Base-by-base conservation (phyloP, 1,140 invertebrate species). In the Zaprionus kolodkinae region DNA sequence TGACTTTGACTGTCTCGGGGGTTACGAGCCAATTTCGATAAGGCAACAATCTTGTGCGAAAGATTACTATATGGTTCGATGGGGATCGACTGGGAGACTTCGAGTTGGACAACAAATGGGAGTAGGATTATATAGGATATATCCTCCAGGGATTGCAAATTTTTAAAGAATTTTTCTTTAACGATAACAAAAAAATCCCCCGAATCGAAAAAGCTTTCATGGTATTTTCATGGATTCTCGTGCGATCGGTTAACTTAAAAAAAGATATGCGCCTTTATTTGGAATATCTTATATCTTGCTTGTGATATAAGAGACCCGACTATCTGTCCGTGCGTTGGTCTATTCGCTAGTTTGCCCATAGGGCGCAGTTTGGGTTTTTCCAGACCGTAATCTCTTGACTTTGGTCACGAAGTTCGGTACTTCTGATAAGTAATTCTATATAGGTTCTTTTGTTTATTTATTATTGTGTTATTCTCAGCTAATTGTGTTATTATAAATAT, bases 401-500 rank as follows among this genome's bases (percentile, higher is more conserved):
- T 50, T 66, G 74, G 38, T 78, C 62, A 55, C 78, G 52, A 82
- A 82, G 82, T 76, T 69, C 71, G 80, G 57, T 30, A 48, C 50
- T 56, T 64, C 45, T 61, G 82, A 85, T 85, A 86, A 82, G 71
- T 86, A 72, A 70, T 79, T 78, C 66, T 66, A 56, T 70, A 79
- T 79, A 40, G 54, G 30, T 38, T 79, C 67, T 84, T 60, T 66
- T 72, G 61, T 65, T 71, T 75, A 64, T 75, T 65, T 85, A 72
- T 81, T 78, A 75, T 85, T 86, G 82, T 69, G 70, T 86, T 77
- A 66, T 66, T 72, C 63, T 65, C 55, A 35, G 77, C 70, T 73
- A 71, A 78, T 81, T 81, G 79, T 81, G 54, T 85, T 81, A 85
- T 78, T 81, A 84, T 84, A 72, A 72, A 72, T 67, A 72, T 72